A percentile compares a stretch with the other conserved stretches of the same genome.
phyloP scores from a whole-genome alignment of 2,888 invertebrate species.

The Coenonympha arcania region DNA sequence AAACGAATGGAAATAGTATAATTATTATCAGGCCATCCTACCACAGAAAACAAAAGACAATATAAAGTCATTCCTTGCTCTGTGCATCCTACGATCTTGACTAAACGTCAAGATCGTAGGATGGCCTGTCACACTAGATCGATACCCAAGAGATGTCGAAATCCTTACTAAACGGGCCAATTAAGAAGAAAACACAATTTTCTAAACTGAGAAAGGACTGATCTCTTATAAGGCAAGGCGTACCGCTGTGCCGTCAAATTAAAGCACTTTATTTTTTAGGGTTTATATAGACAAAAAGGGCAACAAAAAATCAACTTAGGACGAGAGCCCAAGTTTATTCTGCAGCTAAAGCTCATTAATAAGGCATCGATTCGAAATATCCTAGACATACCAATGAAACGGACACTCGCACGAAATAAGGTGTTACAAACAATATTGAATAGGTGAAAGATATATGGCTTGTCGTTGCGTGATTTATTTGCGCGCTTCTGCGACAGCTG shows the following conservation, averaged over 20 bases:
- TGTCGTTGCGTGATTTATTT: conserved; percentile 63
- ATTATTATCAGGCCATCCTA: no score
- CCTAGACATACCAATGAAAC: conserved; percentile 6
- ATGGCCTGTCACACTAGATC: no score
- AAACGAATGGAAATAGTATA: no score
- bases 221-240: not conserved
- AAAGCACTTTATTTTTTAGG: not conserved
- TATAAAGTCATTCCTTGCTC: no score
- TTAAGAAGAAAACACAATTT: no score
- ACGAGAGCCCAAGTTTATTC: not conserved
- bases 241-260: not conserved
- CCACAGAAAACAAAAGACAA: no score
- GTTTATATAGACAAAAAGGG: not conserved
- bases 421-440: conserved; percentile 49
- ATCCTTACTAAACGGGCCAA: no score
- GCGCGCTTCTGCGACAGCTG: conserved; percentile 32
- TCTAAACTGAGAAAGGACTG: not conserved
- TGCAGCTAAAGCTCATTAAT: not conserved
- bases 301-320: not conserved
- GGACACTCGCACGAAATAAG: conserved; percentile 33
- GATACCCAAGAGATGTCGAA: no score
- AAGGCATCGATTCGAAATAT: not conserved
- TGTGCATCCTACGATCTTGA: no score
- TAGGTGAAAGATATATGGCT: conserved; percentile 57
- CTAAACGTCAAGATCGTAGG: no score